These are phyloP conservation scores for Oligia latruncula DNA, from an alignment of 2,888 invertebrate species.

Conservation along the genomic window DNA sequence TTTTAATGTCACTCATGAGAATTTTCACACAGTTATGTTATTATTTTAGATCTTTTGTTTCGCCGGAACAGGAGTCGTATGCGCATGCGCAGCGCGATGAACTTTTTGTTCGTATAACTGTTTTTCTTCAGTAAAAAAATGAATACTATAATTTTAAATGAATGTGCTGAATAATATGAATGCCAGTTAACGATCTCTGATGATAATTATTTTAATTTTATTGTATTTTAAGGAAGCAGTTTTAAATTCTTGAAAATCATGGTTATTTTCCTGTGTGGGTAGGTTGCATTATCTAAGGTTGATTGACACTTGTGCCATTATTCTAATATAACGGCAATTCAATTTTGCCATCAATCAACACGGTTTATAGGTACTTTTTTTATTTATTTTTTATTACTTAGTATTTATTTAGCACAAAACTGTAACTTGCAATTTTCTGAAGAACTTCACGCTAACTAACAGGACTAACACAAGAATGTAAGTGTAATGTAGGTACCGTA, in stretches of 20 bases:
- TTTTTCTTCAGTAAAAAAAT: conserved; percentile 21
- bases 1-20: conserved; percentile 70
- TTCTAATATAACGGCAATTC: neutral
- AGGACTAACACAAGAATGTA: neutral
- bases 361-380: too few species aligned
- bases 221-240: neutral
- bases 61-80: conserved; percentile 34
- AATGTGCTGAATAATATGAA: conserved; percentile 18
- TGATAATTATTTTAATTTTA: neutral
- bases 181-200: conserved; percentile 6
- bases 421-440: too few species aligned
- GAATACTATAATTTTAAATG: conserved; percentile 15
- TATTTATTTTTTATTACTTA: too few species aligned
- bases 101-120: conserved; percentile 36
- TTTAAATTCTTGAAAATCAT: neutral
- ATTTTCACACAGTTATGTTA: conserved; percentile 75
- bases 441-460: neutral
- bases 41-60: conserved; percentile 69
- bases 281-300: neutral
- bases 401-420: neutral
- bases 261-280: neutral
- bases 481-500: neutral
- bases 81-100: conserved; percentile 50
- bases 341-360: neutral
- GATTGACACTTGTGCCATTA: conserved; percentile 5